Evolutionary conservation across 1,140 invertebrate species (phyloP), one percentile per base, ranked within the genome.

Genomic region (Apis dorsata): DNA sequence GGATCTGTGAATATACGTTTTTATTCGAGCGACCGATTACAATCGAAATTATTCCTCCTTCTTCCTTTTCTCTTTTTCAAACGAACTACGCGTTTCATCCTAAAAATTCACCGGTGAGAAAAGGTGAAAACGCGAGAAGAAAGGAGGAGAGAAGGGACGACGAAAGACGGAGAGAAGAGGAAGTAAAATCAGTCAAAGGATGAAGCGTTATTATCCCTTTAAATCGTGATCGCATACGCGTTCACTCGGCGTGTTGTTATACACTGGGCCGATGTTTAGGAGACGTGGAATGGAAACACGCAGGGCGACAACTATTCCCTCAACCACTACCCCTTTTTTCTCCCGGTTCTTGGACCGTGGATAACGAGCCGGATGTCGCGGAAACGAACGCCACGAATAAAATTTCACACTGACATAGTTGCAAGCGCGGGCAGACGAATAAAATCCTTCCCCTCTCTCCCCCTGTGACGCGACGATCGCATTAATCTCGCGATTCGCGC

Each of bases 331-430:
- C 44, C 24, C 55, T 63, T 63, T 44, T 60, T 9, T 53, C 49
- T 62, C 44, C 57, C 28, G 63, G 0, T n/a, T 34, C 63, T 17
- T 69, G 55, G 63, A 63, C 63, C 63, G 19, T 77, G 44, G 69
- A 79, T 83, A 83, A 83, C 73, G 81, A 83, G 77, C 73, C 59
- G 76, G 77, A 59, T 59, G 77, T 72, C 81, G 77, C 62, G 55
- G 34, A 49, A 80, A 83, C 77, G 81, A 79, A 83, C 79, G 77
- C 53, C 57, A 44, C 53, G 70, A 72, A 83, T 83, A 7, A 44
- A 44, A 83, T 83, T 83, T 83, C 70, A 83, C 62, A 71, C 24
- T 79, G 77, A 80, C 81, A 79, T 57, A 72, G 62, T 72, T 83
- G 60, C 51, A 59, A 24, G 72, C 68, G 76, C 59, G 59, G 51